Conservation (phyloP, 1,140 invertebrate species). For the Leptinotarsa undecemlineata region DNA sequence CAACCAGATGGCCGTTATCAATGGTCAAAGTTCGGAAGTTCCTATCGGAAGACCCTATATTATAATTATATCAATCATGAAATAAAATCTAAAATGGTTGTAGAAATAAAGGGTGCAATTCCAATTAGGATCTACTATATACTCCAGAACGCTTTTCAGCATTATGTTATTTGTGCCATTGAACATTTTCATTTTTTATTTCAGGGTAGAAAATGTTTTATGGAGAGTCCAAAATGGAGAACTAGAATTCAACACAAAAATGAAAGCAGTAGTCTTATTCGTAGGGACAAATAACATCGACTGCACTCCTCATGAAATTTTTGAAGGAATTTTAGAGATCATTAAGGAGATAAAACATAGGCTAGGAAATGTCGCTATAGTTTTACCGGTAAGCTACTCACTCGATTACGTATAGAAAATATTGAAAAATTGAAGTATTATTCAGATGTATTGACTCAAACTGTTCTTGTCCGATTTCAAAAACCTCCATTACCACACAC, state of each 20-base stretch:
- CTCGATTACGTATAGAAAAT: too few species aligned
- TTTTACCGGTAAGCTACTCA: constrained; percentile 63
- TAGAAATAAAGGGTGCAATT: too few species aligned
- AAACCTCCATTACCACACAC: not conserved
- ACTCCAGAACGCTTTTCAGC: too few species aligned
- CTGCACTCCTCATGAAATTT: constrained; percentile 66
- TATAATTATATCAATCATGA: too few species aligned
- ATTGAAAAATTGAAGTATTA: constrained; percentile 9
- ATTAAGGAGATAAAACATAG: constrained; percentile 62
- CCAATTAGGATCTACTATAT: too few species aligned
- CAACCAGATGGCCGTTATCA: too few species aligned
- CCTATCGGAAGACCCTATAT: too few species aligned
- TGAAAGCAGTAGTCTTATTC: constrained; percentile 72
- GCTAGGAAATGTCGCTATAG: constrained; percentile 62
- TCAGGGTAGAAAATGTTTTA: constrained; percentile 68
- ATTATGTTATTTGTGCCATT: too few species aligned
- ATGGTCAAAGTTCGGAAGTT: too few species aligned
- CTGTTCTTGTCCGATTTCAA: constrained; percentile 18
- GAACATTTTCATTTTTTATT: constrained; percentile 13
- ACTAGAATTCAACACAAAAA: constrained; percentile 65
- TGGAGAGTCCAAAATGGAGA: constrained; percentile 76
- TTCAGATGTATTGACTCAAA: constrained; percentile 22
- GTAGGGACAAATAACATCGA: constrained; percentile 73
- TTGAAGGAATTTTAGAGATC: constrained; percentile 68
- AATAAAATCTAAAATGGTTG: too few species aligned